Evolutionary conservation across 1,140 invertebrate genomes (phyloP).

Genomic region (Drosophila pachea): DNA sequence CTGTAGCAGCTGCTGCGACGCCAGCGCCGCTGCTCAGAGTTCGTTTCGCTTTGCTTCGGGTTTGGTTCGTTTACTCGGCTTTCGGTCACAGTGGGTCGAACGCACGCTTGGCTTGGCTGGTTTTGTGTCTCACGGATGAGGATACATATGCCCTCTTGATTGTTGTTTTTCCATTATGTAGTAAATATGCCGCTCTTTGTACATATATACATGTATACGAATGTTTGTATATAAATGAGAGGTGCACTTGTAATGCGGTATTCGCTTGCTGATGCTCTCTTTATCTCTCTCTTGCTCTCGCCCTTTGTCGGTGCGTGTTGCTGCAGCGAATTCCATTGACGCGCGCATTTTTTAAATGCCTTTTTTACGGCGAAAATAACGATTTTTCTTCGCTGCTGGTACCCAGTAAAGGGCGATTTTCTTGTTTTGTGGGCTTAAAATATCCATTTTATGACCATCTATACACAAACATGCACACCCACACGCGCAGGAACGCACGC

Average conservation of each 20-base stretch:
- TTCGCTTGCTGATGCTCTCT: conserved; percentile 24
- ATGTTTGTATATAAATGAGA: conserved; percentile 40
- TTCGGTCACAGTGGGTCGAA: conserved; percentile 56
- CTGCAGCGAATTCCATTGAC: conserved; percentile 70
- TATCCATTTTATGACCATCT: conserved; percentile 68
- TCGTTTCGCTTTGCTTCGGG: conserved; percentile 28
- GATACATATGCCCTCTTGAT: conserved; percentile 52
- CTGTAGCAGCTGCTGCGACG: conserved; percentile 36
- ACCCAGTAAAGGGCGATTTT: conserved; percentile 33
- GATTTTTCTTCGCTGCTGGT: conserved; percentile 59
- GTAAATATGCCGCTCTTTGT: conserved; percentile 59
- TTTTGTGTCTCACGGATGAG: conserved; percentile 64
- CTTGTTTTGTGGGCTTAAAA: conserved; percentile 69
- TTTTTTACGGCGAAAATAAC: conserved; percentile 76
- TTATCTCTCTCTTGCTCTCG: conserved; percentile 19
- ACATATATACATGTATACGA: conserved; percentile 12
- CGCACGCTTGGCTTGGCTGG: conserved; percentile 63
- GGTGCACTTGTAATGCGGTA: conserved; percentile 69
- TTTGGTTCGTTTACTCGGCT: conserved; percentile 34
- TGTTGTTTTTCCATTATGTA: conserved; percentile 69
- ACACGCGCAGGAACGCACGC: conserved; percentile 4
- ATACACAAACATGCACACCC: conserved; percentile 28
- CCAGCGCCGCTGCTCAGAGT: conserved; percentile 18
- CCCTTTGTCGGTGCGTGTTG: conserved; percentile 18
- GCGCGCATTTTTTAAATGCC: conserved; percentile 74